phyloP scores from a whole-genome alignment of 2,113 vertebrate genomes.

The Gopherus evgoodei region DNA sequence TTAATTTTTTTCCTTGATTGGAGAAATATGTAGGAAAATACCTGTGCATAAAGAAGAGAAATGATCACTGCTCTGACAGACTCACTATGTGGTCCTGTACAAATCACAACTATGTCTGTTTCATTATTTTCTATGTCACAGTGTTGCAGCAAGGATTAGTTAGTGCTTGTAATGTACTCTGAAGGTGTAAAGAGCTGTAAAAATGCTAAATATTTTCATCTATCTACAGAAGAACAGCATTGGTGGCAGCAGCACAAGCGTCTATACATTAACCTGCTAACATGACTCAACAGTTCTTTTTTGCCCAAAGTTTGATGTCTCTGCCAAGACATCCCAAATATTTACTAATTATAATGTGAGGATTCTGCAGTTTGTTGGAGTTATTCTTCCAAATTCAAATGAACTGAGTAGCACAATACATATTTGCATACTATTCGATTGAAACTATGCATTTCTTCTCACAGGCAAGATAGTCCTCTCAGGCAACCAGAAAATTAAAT shows the following conservation, averaged over 20 bases:
- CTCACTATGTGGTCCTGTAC: not conserved
- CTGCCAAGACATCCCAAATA: not conserved
- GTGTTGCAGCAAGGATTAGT: not conserved
- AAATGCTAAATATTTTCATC: not conserved
- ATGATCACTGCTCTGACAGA: not conserved
- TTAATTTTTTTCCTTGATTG: not conserved
- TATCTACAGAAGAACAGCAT: not conserved
- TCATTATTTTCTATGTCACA: not conserved
- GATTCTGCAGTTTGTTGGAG: not conserved
- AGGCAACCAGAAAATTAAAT: not conserved
- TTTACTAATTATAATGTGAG: not conserved
- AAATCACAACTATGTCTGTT: not conserved
- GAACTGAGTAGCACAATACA: not conserved
- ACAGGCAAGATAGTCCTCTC: not conserved
- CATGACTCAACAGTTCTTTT: not conserved
- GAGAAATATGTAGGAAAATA: not conserved
- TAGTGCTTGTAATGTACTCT: not conserved
- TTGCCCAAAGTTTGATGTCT: not conserved
- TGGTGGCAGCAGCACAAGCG: not conserved
- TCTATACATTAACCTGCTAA: not conserved
- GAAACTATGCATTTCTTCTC: not conserved
- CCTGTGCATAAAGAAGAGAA: not conserved
- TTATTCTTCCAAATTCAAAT: not conserved
- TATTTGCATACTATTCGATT: not conserved
- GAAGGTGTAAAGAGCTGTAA: not conserved